Base-by-base conservation (phyloP, 2,113 vertebrate genomes). In the Melanotaenia duboulayi region DNA sequence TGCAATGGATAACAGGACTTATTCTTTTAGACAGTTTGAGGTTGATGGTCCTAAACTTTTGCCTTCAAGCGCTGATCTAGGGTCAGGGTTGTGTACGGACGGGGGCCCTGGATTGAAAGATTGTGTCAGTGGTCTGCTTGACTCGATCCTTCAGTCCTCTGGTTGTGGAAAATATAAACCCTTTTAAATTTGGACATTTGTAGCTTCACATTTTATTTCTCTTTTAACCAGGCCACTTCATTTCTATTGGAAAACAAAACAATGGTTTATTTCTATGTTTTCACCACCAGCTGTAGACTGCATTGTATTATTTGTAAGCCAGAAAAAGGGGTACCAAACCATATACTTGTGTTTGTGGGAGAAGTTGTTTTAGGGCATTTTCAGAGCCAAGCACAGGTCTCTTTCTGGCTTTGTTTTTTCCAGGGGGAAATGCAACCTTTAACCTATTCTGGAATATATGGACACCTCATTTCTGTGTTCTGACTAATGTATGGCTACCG, bases 401-500 rank as follows among this genome's bases (percentile, higher is more conserved):
- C n/a, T 67, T 58, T 24, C 1, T 52, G 40, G 4, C 19, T 23
- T 7, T 48, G 44, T 25, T 32, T 23, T 25, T 49, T 64, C 6
- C 1, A 1, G 6, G 23, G 28, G 25, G 20, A n/a, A 76, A 65
- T 50, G 8, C 39, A 42, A 74, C 40, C 42, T 63, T 58, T 22
- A 25, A 7, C 7, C 14, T 69, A 4, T 16, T 48, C 35, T 60
- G 39, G 35, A 71, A 72, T 24, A 13, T 32, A 20, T 13, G 4
- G 17, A 37, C 46, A 32, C 46, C 16, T 65, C 0, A 44, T 25
- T 57, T 49, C 11, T 69, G 39, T 44, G 0, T 78, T 77, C 52
- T 57, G 35, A 61, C 42, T 59, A 44, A 66, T 78, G 48, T 81
- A 24, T 58, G 39, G 48, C 52, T 70, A 44, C 67, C 71, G 49